phyloP scores from a whole-genome alignment of 2,888 invertebrate genomes.

The Oasisia sp. region DNA sequence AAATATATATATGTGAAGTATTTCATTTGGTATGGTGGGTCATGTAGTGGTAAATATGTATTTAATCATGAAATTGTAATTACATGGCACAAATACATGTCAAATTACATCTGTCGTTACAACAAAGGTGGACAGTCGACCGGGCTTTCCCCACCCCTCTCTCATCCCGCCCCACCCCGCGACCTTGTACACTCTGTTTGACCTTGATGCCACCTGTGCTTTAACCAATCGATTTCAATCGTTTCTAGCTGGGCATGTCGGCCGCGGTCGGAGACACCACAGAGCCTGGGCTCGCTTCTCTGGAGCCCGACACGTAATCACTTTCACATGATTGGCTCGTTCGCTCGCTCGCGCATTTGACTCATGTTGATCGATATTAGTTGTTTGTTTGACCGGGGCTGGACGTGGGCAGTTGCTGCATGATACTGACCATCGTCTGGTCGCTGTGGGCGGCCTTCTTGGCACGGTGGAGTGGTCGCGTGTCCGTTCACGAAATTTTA shows the following conservation, averaged over 20 bases:
- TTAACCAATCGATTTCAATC: conserved; percentile 5
- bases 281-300: not conserved
- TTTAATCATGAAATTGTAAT: not conserved
- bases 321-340: not conserved
- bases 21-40: no score
- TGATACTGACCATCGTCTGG: not conserved
- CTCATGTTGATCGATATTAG: not conserved
- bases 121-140: not conserved
- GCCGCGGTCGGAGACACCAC: not conserved
- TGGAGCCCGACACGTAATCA: not conserved
- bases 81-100: not conserved
- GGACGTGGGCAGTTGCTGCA: not conserved
- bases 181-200: conserved; percentile 11
- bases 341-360: not conserved
- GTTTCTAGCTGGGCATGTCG: not conserved
- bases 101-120: not conserved
- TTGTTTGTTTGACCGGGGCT: not conserved
- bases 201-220: not conserved
- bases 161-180: not conserved
- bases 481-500: not conserved
- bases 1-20: no score
- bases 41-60: not conserved
- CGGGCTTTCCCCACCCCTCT: not conserved
- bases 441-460: not conserved
- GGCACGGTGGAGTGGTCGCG: not conserved